A percentile compares a stretch with the other conserved stretches of the same genome.
These are phyloP conservation scores for Endomychus coccineus DNA, from an alignment of 2,888 invertebrate species.

Conservation along the genomic window DNA sequence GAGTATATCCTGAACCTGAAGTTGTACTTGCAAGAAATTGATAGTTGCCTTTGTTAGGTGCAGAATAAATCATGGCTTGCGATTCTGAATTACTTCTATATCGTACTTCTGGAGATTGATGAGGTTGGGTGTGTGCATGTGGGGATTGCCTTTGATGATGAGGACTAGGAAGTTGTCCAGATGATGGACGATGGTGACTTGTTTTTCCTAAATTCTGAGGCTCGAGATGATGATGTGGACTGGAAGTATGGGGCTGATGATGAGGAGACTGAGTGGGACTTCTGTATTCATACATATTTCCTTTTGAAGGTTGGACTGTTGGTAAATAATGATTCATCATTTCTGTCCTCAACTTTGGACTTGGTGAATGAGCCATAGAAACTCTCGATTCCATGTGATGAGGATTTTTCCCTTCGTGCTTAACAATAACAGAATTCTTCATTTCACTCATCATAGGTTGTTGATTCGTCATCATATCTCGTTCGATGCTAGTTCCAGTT, in stretches of 20 bases:
- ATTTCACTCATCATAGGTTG: slow-evolving; percentile 61
- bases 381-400: slow-evolving; percentile 50
- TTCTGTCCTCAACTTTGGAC: slow-evolving; percentile 50
- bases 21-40: slow-evolving; percentile 43
- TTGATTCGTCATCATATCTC: slow-evolving; percentile 36
- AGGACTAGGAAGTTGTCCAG: slow-evolving; percentile 43
- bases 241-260: slow-evolving; percentile 36
- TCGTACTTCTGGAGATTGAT: slow-evolving; percentile 38
- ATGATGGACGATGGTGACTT: slow-evolving; percentile 31
- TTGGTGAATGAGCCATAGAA: slow-evolving; percentile 51
- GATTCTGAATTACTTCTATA: slow-evolving; percentile 36
- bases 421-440: slow-evolving; percentile 64
- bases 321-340: slow-evolving; percentile 51
- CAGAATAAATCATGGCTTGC: slow-evolving; percentile 37
- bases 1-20: slow-evolving; percentile 46
- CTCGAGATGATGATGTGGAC: slow-evolving; percentile 38
- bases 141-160: slow-evolving; percentile 45
- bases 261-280: slow-evolving; percentile 46
- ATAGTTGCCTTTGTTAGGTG: slow-evolving; percentile 35
- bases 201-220: slow-evolving; percentile 36
- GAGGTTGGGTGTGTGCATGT: slow-evolving; percentile 38
- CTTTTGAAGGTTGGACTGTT: slow-evolving; percentile 42
- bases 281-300: slow-evolving; percentile 39
- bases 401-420: slow-evolving; percentile 60
- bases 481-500: slow-evolving; percentile 32